Conservation (phyloP, 2,888 invertebrate species). For the Actias luna region DNA sequence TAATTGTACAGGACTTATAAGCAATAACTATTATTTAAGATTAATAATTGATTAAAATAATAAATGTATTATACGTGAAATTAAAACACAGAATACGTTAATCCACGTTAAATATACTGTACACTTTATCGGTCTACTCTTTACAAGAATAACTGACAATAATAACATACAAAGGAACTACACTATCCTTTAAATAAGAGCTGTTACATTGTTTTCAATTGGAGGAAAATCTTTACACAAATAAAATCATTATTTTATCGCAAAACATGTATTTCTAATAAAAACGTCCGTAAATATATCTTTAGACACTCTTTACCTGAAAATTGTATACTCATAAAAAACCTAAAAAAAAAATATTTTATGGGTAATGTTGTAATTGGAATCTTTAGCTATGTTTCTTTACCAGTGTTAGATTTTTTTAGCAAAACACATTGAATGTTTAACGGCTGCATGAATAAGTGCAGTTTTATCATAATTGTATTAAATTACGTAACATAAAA, state of each 20-base stretch:
- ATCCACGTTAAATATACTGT: no score
- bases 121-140: background rate
- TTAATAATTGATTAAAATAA: background rate
- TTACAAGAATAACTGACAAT: slow-evolving; percentile 7
- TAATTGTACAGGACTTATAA: no score
- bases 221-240: slow-evolving; percentile 30
- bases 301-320: background rate
- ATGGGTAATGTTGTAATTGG: background rate
- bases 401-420: background rate
- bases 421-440: background rate
- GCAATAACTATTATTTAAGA: background rate
- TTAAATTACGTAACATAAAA: background rate
- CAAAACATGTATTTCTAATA: slow-evolving; percentile 7
- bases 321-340: background rate
- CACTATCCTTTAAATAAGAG: slow-evolving; percentile 14
- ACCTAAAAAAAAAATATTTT: background rate
- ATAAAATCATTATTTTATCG: slow-evolving; percentile 8
- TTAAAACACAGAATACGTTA: no score
- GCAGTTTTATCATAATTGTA: background rate
- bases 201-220: slow-evolving; percentile 21
- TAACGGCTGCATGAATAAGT: background rate
- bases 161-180: slow-evolving; percentile 24
- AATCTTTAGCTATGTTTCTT: background rate
- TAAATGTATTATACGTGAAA: background rate
- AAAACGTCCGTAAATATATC: background rate